A percentile compares a stretch with the other conserved stretches of the same genome.
Conservation (phyloP, 64 coral and sea anemone genomes). For the Montipora capricornis region DNA sequence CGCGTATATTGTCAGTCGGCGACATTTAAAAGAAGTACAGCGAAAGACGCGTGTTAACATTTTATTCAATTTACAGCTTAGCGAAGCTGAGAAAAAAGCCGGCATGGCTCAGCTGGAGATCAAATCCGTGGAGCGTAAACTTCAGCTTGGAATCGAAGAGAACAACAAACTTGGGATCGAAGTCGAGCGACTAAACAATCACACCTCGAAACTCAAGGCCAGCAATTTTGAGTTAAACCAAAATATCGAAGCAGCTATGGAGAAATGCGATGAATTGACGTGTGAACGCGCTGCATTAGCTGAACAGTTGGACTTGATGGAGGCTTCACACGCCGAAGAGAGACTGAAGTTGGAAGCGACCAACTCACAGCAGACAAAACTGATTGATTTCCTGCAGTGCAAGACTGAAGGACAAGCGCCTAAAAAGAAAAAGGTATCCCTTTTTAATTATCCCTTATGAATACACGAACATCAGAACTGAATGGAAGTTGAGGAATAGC, state of each 20-base stretch:
- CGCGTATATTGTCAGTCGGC: too few relatives aligned
- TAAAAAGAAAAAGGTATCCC: conserved; percentile 89
- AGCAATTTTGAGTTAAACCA: conserved; percentile 94
- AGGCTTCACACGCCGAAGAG: conserved; percentile 92
- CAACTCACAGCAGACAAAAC: conserved; percentile 91
- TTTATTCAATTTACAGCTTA: conserved; percentile 4
- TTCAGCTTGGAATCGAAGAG: conserved; percentile 74
- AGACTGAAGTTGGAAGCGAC: conserved; percentile 94
- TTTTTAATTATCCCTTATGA: not conserved
- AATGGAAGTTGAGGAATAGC: too few relatives aligned
- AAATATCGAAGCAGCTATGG: conserved; percentile 75
- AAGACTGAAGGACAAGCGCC: conserved; percentile 79
- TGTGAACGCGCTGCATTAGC: conserved; percentile 78
- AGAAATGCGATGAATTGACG: conserved; percentile 82
- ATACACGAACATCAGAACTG: not conserved
- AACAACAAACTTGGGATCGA: conserved; percentile 73
- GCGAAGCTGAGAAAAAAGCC: conserved; percentile 63
- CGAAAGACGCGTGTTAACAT: not conserved
- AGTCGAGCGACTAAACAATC: conserved; percentile 52
- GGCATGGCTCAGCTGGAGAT: conserved; percentile 61
- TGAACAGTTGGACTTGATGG: conserved; percentile 91
- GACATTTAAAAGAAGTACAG: not conserved
- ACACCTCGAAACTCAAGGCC: conserved; percentile 73
- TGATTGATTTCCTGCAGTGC: conserved; percentile 97
- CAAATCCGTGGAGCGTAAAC: conserved; percentile 69